phyloP scores from a whole-genome alignment of 2,113 vertebrate species.

The Tyto alba region DNA sequence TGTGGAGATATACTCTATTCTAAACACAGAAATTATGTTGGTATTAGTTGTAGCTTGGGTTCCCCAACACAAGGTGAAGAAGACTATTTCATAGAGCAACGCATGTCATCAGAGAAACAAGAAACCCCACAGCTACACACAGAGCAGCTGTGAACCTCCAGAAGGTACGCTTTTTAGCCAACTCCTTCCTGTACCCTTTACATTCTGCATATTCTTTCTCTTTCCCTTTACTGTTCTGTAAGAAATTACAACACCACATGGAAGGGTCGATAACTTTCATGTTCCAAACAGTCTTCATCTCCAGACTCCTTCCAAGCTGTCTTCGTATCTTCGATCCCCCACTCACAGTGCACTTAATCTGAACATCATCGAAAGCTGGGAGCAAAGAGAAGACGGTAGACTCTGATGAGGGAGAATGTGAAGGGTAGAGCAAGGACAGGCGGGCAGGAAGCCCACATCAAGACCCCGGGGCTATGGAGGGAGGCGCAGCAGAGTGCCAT shows the following conservation, averaged over 20 bases:
- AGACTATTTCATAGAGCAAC: background rate
- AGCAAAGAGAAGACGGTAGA: background rate
- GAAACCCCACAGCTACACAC: background rate
- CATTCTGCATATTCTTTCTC: background rate
- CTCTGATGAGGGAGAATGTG: background rate
- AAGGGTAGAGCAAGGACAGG: background rate
- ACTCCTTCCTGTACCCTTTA: background rate
- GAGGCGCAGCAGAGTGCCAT: background rate
- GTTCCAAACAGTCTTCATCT: too few species aligned
- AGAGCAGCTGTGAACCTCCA: background rate
- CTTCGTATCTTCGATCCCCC: background rate
- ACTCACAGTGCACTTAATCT: background rate
- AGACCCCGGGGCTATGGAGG: background rate
- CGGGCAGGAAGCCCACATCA: background rate
- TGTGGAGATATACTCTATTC: background rate
- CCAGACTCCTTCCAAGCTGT: too few species aligned
- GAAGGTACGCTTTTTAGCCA: background rate
- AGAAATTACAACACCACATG: background rate
- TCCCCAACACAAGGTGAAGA: background rate
- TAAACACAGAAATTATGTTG: background rate
- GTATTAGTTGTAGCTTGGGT: background rate
- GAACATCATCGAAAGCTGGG: background rate
- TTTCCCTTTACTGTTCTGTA: background rate
- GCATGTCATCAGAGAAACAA: background rate
- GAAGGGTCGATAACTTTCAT: background rate